Evolutionary conservation across 2,113 vertebrate genomes (phyloP), one percentile per base, ranked within the genome.

Genomic region (Electrona antarctica): DNA sequence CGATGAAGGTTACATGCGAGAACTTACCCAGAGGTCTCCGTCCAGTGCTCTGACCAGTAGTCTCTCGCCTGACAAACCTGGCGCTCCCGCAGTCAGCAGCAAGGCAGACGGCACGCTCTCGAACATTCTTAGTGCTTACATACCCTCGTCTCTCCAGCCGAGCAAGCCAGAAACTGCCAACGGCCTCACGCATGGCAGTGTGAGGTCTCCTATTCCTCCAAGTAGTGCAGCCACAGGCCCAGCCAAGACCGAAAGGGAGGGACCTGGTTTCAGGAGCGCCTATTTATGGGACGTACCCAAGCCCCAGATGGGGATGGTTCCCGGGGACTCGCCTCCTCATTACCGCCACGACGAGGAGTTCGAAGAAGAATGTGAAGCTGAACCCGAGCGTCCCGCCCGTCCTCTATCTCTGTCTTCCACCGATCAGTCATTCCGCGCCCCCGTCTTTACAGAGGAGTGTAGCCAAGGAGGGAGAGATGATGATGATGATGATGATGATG

Each of bases 391-490:
- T 57, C 92, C 94, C 64, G 78, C 84, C 21, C 93, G 92, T 12
- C 96, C 96, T 7, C 93, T 95, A 64, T 94, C 94, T 0, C 93
- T 97, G 9, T 84, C 92, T 4, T 94, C 95, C n/a, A 80, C 94
- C 3, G 94, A 95, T 57, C 92, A 93, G 71, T 90, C 88, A 10
- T 94, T 96, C 71, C 89, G 81, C 73, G 90, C 90, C 1, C 90
- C 90, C 0, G 91, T 91, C 85, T 93, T 91, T 48, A 84, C 91
- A 60, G 93, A 87, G 52, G 72, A 85, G 55, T 88, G 79, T 71
- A 85, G 89, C 60, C 71, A 15, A 12, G 85, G 70, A 62, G 92
- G 69, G 57, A 77, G 47, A 82, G 68, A 69, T 15, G 90, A 90
- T 7, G 93, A 92, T 28, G 87, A 87, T 64, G 88, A 64, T 9